These are phyloP conservation scores for Hemibagrus guttatus DNA, from an alignment of 2,797 vertebrate genomes.

Conservation along the genomic window DNA sequence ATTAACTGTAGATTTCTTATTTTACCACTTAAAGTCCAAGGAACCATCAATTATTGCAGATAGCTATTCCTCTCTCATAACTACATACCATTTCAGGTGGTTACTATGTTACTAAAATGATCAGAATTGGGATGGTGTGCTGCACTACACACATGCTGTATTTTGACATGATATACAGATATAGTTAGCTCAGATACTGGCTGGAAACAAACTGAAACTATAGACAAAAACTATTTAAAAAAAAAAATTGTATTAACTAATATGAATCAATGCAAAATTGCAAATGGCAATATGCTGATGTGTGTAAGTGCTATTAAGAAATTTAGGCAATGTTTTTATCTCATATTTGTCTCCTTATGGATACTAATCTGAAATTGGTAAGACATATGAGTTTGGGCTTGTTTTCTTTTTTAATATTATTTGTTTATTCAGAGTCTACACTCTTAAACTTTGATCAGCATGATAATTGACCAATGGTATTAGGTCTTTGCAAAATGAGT, in stretches of 20 bases:
- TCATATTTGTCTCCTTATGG: not conserved
- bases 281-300: not conserved
- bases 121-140: not conserved
- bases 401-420: not conserved
- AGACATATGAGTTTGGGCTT: not conserved
- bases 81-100: not conserved
- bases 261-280: no score
- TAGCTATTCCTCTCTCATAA: not conserved
- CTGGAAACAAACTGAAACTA: not conserved
- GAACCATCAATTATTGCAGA: not conserved
- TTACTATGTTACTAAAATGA: not conserved
- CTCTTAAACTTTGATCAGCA: not conserved
- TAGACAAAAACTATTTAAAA: not conserved
- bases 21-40: not conserved
- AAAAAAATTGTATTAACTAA: not conserved
- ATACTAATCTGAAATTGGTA: not conserved
- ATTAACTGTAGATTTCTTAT: not conserved
- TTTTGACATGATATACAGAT: not conserved
- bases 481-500: not conserved
- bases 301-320: not conserved
- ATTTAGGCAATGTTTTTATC: not conserved
- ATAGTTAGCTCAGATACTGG: not conserved
- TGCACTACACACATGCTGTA: not conserved
- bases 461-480: not conserved
- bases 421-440: not conserved